Base-by-base conservation (phyloP, 2,797 vertebrate species). In the Spondyliosoma cantharus region DNA sequence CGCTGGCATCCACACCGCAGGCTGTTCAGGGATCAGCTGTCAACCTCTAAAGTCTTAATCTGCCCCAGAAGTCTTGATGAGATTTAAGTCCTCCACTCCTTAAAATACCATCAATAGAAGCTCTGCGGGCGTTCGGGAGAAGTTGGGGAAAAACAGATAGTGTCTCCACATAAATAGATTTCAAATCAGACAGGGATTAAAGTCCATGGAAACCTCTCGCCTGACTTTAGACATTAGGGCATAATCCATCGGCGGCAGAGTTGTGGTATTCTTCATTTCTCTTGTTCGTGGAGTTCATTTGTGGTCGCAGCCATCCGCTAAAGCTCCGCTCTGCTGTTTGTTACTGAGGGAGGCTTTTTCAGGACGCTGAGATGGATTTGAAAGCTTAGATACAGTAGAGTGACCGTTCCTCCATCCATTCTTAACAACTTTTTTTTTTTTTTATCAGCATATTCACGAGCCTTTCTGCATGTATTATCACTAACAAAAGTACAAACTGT, bases 1-100 rank as follows among this genome's bases (percentile, higher is more conserved):
- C 3, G 3, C 49, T 27, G 19, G 32, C 59, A 32, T 83, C 63
- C 4, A 17, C 68, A 19, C 70, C 6, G 20, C 78, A 61, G 87
- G 79, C 87, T 85, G 79, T 81, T 89, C 75, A 27, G 86, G 65
- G 88, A 88, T 91, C 86, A 87, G 59, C 54, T 14, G 20, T 65
- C 72, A 74, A 66, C 71, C 53, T 77, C 64, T 42, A 64, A 71
- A 92, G 86, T 67, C 67, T 74, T 91, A 89, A 93, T 89, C 87
- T 81, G 25, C 76, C 81, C 81, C 83, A 48, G 57, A 78, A 80
- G 75, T 83, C 78, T 65, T 67, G 73, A 86, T 86, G 82, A 91
- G 87, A 86, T 89, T 87, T 87, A 79, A 84, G 66, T 76, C 76
- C 72, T 79, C 57, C 62, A 29, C 83, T 79, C 82, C n/a, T 75